A percentile compares a stretch with the other conserved stretches of the same genome.
phyloP scores from a whole-genome alignment of 2,888 invertebrate genomes.

The Cephus sareptanus region DNA sequence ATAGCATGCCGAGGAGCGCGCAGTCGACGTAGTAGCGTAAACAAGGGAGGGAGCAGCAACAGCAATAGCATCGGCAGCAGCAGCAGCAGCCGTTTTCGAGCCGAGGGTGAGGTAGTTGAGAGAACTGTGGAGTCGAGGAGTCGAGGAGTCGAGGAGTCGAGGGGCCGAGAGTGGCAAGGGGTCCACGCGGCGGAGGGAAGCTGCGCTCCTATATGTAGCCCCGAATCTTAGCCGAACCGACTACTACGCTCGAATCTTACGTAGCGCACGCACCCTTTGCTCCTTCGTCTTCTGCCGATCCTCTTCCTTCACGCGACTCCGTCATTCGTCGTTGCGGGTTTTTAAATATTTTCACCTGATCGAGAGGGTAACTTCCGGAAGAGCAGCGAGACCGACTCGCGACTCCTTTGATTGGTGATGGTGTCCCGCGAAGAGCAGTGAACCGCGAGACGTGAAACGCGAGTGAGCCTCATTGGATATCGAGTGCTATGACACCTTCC shows the following conservation, averaged over 20 bases:
- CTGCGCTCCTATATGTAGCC: constrained; percentile 64
- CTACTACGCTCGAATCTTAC: constrained; percentile 61
- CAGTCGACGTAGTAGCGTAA: no score
- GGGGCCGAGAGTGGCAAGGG: constrained; percentile 24
- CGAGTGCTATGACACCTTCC: no score
- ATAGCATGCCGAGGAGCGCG: no score
- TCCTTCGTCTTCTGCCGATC: constrained; percentile 12
- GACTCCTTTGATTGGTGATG: no score
- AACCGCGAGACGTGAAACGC: no score
- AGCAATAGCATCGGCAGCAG: not conserved
- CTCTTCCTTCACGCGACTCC: constrained; percentile 8
- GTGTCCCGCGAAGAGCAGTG: no score
- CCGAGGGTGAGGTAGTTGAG: not conserved
- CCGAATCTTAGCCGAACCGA: constrained; percentile 60
- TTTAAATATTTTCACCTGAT: not conserved
- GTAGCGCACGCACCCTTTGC: constrained; percentile 49
- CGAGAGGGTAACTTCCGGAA: no score
- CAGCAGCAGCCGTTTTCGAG: not conserved
- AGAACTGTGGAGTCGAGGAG: no score
- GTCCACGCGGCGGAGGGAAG: constrained; percentile 52
- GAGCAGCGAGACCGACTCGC: no score
- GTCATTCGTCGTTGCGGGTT: not conserved
- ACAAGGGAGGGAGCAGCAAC: not conserved
- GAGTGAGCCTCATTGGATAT: no score
- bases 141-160: no score